Evolutionary conservation across 2,113 vertebrate species (phyloP).

Genomic region (Cololabis saira): DNA sequence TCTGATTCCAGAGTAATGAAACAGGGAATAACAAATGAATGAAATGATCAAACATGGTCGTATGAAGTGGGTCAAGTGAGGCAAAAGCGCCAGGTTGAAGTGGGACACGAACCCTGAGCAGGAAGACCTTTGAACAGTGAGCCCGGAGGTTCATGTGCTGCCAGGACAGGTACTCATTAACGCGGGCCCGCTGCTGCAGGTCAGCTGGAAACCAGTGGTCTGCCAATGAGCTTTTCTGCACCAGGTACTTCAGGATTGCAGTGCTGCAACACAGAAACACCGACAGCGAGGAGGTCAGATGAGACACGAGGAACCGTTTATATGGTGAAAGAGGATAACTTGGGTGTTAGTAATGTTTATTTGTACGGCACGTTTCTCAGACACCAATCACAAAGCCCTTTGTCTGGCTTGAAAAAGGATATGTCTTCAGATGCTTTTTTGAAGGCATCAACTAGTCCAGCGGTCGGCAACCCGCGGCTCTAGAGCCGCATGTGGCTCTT

Average conservation of each 20-base stretch:
- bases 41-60: not conserved
- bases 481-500: too few species aligned
- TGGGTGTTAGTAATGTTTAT: too few species aligned
- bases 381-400: not conserved
- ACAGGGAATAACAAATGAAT: not conserved
- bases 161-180: constrained; percentile 83
- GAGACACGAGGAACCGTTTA: not conserved
- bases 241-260: constrained; percentile 81
- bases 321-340: too few species aligned
- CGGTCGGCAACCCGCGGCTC: too few species aligned
- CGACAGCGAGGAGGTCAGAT: not conserved
- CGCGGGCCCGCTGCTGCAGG: constrained; percentile 71
- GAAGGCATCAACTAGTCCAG: too few species aligned
- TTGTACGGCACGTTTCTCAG: too few species aligned
- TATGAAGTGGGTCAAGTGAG: not conserved
- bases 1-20: not conserved
- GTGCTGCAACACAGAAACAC: constrained; percentile 55
- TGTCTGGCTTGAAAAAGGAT: too few species aligned
- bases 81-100: accelerated
- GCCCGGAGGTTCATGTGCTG: constrained; percentile 77
- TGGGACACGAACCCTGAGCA: constrained; percentile 76
- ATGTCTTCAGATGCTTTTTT: too few species aligned
- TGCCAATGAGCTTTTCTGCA: constrained; percentile 60
- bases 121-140: constrained; percentile 79
- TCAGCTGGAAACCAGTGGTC: constrained; percentile 84